Conservation (phyloP, 2,797 vertebrate species). For the Numenius phaeopus region DNA sequence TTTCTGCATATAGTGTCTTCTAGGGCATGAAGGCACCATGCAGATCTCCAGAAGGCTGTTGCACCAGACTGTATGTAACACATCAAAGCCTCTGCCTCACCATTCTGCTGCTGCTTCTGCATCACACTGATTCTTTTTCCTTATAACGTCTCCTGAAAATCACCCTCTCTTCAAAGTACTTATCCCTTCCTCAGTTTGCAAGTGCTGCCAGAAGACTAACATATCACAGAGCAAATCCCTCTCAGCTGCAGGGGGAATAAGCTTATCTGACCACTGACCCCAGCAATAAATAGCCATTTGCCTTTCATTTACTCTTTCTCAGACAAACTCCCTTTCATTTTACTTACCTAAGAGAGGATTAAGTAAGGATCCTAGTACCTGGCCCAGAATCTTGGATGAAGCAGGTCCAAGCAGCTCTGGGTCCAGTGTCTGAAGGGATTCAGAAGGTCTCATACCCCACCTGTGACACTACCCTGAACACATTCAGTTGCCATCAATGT, state of each 20-base stretch:
- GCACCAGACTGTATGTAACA: neutral
- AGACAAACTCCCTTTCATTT: constrained; percentile 10
- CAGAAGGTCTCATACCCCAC: neutral
- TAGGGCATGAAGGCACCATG: neutral
- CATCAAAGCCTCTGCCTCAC: neutral
- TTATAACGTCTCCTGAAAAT: constrained; percentile 21
- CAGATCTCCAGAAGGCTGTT: neutral
- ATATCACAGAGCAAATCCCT: constrained; percentile 48
- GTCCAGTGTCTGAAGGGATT: neutral
- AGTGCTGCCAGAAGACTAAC: constrained; percentile 40
- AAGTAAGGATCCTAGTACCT: neutral
- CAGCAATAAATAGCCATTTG: neutral
- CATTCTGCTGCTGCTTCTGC: neutral
- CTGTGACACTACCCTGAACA: neutral
- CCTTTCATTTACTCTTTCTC: neutral
- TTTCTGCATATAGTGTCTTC: neutral
- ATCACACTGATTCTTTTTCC: neutral
- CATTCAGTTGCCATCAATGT: neutral
- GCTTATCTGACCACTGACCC: constrained; percentile 53
- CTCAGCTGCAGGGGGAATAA: constrained; percentile 54
- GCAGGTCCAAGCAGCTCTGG: neutral
- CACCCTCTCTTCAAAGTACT: neutral
- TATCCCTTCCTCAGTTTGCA: neutral
- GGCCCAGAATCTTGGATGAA: neutral
- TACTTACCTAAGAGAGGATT: neutral